These are phyloP conservation scores for Rutilus rutilus DNA, from an alignment of 2,113 vertebrate species.

Conservation along the genomic window DNA sequence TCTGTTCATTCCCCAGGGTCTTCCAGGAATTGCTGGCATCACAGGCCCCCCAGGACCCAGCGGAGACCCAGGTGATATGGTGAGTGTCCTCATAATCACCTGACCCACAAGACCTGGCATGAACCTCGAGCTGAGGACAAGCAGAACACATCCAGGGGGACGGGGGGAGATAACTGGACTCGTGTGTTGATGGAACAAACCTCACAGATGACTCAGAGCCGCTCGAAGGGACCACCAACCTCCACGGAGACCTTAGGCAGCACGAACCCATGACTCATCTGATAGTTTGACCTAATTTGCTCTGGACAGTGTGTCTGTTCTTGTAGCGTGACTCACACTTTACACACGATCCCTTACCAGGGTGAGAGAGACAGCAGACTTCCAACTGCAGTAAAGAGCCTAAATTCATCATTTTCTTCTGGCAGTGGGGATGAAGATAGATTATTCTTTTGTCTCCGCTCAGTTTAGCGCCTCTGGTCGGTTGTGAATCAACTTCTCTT, in stretches of 20 bases:
- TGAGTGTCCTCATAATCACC: constrained; percentile 64
- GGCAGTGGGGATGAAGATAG: constrained; percentile 35
- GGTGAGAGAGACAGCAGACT: constrained; percentile 12
- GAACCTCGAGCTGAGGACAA: background rate
- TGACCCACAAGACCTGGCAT: background rate
- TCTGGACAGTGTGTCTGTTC: constrained; percentile 32
- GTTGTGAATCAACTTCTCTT: constrained; percentile 20
- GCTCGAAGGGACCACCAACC: constrained; percentile 53
- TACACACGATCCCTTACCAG: constrained; percentile 33
- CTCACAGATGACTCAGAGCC: constrained; percentile 35
- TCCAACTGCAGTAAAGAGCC: constrained; percentile 25
- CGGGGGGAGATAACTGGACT: background rate
- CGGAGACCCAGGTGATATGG: constrained; percentile 85
- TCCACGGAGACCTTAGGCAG: constrained; percentile 53
- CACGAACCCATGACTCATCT: constrained; percentile 58
- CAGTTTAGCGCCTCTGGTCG: constrained; percentile 16
- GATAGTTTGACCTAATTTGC: constrained; percentile 61
- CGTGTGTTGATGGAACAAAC: background rate
- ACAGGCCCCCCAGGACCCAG: constrained; percentile 79
- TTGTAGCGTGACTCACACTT: constrained; percentile 13
- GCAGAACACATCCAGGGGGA: background rate
- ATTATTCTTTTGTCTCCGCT: constrained; percentile 23
- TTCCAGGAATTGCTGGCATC: constrained; percentile 71
- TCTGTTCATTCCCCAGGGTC: constrained; percentile 66
- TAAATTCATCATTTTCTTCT: constrained; percentile 32